Evolutionary conservation across 2,888 invertebrate genomes (phyloP).

Genomic region (Mermis nigrescens): DNA sequence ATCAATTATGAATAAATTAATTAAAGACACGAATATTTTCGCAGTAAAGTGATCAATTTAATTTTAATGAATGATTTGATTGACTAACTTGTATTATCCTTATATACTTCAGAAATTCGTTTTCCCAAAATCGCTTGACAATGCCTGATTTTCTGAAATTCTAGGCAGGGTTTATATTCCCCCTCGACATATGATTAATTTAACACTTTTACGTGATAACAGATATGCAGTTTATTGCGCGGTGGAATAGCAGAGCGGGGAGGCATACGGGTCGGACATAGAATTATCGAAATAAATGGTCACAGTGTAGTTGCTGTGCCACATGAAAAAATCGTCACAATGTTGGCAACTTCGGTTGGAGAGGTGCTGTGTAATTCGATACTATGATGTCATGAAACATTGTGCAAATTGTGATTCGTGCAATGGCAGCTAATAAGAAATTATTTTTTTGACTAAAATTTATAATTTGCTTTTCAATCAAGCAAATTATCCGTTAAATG

Average conservation of each 20-base stretch:
- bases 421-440: not conserved
- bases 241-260: conserved; percentile 98
- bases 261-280: conserved; percentile 91
- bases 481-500: no score
- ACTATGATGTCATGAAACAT: not conserved
- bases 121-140: not conserved
- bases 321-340: conserved; percentile 95
- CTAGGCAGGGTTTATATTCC: not conserved
- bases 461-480: conserved; percentile 12
- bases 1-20: no score
- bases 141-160: not conserved
- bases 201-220: conserved; percentile 17
- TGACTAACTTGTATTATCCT: no score
- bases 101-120: no score
- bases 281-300: conserved; percentile 98
- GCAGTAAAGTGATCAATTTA: no score
- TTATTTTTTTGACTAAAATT: conserved; percentile 2
- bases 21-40: no score
- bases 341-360: conserved; percentile 93
- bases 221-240: conserved; percentile 91
- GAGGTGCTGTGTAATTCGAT: conserved; percentile 51
- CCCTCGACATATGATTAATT: not conserved
- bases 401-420: no score
- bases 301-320: conserved; percentile 98
- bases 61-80: no score